phyloP scores from a whole-genome alignment of 2,113 vertebrate genomes.

The Pterocles orientalis region DNA sequence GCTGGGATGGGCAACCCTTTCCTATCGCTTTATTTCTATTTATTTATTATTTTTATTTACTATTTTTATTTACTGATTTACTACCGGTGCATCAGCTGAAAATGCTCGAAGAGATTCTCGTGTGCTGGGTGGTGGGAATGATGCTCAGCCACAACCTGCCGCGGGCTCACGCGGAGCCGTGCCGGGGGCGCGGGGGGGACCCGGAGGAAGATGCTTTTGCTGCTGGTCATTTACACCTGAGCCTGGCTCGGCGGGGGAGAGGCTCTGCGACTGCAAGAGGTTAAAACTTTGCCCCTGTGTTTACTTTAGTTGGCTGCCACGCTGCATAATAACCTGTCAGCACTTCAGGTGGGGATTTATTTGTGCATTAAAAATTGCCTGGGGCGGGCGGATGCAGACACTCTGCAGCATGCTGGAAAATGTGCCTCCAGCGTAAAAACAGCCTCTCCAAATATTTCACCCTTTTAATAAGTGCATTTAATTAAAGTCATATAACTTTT shows the following conservation, averaged over 20 bases:
- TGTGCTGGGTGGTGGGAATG: background rate
- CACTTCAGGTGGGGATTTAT: constrained; percentile 84
- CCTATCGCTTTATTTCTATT: background rate
- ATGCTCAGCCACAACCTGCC: background rate
- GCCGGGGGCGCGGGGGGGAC: background rate
- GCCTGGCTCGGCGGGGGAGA: background rate
- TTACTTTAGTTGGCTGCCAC: constrained; percentile 78
- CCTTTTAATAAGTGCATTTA: constrained; percentile 83
- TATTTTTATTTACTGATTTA: background rate
- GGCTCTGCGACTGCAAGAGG: constrained; percentile 68
- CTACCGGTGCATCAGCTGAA: accelerated
- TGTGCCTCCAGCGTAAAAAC: constrained; percentile 76
- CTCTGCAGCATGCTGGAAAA: constrained; percentile 80
- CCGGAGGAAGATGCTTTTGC: background rate
- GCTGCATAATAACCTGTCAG: constrained; percentile 81
- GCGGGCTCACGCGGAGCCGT: background rate
- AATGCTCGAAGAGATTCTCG: background rate
- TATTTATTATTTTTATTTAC: background rate
- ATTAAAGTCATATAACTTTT: constrained; percentile 85
- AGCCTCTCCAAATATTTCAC: constrained; percentile 77
- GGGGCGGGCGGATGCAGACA: constrained; percentile 78
- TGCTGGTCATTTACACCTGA: constrained; percentile 30
- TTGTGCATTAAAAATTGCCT: constrained; percentile 82
- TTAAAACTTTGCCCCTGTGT: constrained; percentile 78
- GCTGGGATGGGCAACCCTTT: background rate